Evolutionary conservation across 1,140 invertebrate genomes (phyloP), one percentile per base, ranked within the genome.

Genomic region (Dryas iulia): DNA sequence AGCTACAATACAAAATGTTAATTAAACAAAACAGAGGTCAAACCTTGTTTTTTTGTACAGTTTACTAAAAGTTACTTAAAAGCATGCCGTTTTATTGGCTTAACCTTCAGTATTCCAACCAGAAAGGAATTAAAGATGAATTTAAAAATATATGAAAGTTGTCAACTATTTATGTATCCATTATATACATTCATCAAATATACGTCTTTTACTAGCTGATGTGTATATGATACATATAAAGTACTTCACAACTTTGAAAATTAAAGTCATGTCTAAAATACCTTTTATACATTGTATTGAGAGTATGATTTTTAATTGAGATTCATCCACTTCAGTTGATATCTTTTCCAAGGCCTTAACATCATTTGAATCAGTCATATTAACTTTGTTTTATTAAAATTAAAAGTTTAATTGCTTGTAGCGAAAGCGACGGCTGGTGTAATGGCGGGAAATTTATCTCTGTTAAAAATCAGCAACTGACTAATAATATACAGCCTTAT

Each of bases 261-360:
- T 23, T 21, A 23, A 53, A 23, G 7, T 53, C 10, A 53, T 53
- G 7, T 53, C 10, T 18, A 11, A 6, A 56, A 56, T 82, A 85
- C 87, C 86, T 79, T 89, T 86, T 28, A 82, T 83, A 56, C 83
- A 84, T 62, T 87, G 78, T 58, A 57, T 87, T 25, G 83, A 78
- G 24, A 87, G 61, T 59, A 81, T 78, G 54, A 87, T 78, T 75
- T 86, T 84, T 39, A 83, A 62, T 75, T 85, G 74, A 4, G 78
- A 83, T 64, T 87, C 82, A 54, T 76, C 77, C 28, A 89, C 78
- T 82, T 82, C 83, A 7, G 61, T 74, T 35, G 76, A 79, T 60
- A 89, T 86, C 35, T 76, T 83, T 66, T 78, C 74, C 58, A 89
- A 75, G 14, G 80, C 75, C 76, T 83, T 69, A 5, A 86, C 71